These are phyloP conservation scores for Tragulus kanchil DNA, from an alignment of 2,113 vertebrate genomes.

Conservation along the genomic window DNA sequence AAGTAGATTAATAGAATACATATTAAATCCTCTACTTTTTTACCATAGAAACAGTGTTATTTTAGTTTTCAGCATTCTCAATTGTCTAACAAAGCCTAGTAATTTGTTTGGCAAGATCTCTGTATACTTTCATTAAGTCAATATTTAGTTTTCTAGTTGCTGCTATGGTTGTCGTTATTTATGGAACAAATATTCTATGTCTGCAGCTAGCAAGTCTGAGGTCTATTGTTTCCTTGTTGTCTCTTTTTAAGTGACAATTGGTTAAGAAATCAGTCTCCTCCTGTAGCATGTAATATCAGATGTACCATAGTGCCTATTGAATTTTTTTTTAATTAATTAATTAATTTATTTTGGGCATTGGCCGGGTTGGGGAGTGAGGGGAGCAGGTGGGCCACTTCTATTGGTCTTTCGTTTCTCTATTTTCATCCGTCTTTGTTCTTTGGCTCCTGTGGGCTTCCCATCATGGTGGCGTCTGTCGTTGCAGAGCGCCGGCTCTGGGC, in stretches of 20 bases:
- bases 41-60: not conserved
- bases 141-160: not conserved
- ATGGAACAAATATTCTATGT: not conserved
- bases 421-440: too few relatives aligned
- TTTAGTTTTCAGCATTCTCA: not conserved
- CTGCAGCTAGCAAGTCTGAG: not conserved
- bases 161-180: not conserved
- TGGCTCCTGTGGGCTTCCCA: too few relatives aligned
- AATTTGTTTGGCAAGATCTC: not conserved
- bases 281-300: conserved; percentile 33
- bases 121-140: not conserved
- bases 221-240: not conserved
- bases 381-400: too few relatives aligned
- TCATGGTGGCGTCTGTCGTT: too few relatives aligned
- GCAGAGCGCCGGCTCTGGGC: too few relatives aligned
- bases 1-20: too few relatives aligned
- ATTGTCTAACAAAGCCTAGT: conserved; percentile 6
- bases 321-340: too few relatives aligned
- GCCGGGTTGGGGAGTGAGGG: too few relatives aligned
- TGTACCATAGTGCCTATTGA: not conserved
- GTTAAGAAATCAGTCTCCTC: conserved; percentile 27
- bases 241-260: conserved; percentile 11
- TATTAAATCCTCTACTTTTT: not conserved
- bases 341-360: too few relatives aligned
- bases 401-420: too few relatives aligned